Evolutionary conservation across 2,888 invertebrate species (phyloP), one percentile per base, ranked within the genome.

Genomic region (Ophion obscuratus): DNA sequence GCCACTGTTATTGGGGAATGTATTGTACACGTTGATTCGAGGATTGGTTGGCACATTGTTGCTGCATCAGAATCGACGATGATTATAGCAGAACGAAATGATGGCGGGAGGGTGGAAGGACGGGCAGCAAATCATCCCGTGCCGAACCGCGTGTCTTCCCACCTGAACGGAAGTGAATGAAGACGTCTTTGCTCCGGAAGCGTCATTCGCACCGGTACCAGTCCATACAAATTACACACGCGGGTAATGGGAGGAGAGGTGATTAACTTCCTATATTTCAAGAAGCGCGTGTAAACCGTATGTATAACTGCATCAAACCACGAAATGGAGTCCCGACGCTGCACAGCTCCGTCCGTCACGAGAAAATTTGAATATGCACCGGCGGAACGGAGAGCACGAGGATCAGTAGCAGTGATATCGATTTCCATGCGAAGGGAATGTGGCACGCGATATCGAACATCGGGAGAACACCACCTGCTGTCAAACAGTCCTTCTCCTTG

Each of bases 381-480:
- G 68, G 74, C 75, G 62, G 64, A 81, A 84, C 70, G 73, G 47
- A 78, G 78, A 78, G 79, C 74, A 31, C 66, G 74, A 78, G 17
- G 83, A 71, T 79, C 75, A 71, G 66, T 62, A 74, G 91, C 91
- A 87, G 90, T 90, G 91, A 92, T 93, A 93, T 93, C 92, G 93
- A 93, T 93, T 93, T 90, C 88, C 87, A 87, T 87, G 87, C 85
- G 83, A 87, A 89, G 90, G 89, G 88, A 90, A 90, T 88, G 81
- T 85, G 86, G 90, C 93, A 93, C 92, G 92, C 93, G 92, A 93
- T 53, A 53, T 92, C 92, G 90, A 91, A 91, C 89, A 80, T 80
- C 82, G 89, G 88, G 88, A 89, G 89, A 91, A 85, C 71, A 83
- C 83, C 76, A 85, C 71, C 73, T 82, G 67, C 90, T 90, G 91